Evolutionary conservation across 2,113 vertebrate species (phyloP), one percentile per base, ranked within the genome.

Genomic region (Oxyruncus cristatus): DNA sequence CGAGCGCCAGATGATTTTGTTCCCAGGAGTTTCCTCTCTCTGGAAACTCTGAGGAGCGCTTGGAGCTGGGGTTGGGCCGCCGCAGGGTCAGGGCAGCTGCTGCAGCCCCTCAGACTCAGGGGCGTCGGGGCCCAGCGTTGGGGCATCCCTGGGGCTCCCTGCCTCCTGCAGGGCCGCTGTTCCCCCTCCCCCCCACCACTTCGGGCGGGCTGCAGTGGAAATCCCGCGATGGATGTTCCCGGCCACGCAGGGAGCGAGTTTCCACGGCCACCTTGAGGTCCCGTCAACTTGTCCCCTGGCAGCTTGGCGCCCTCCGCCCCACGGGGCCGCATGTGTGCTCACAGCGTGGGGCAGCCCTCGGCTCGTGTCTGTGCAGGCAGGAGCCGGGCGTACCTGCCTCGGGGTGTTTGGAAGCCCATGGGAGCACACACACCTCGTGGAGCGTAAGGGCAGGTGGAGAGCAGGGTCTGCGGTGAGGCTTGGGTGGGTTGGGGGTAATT

Each of bases 1-100:
- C 61, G 52, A 94, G 61, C 32, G 65, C 68, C 95, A 90, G 89
- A 96, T 88, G 55, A 82, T 92, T 66, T 44, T 13, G 24, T 93
- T 97, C 79, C 91, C 93, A 83, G 92, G 96, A 97, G 89, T 59
- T 55, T 93, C 85, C 81, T 77, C 87, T 77, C 88, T 80, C 47
- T 71, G 87, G 93, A 92, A 97, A 95, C 95, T 97, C 94, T 37
- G 30, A 70, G 65, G 70, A 85, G 78, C 26, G 22, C 80, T 72
- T 24, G 78, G 75, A 81, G 47, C 65, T 19, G 1, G 30, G 73
- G 55, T 83, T 59, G 23, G 73, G 88, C 30, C 33, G 59, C 32
- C 30, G 1, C 39, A 12, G 67, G 58, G 72, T 88, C 4, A 6
- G 72, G 62, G 42, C 49, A 28, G 53, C 59, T 8, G 2, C 50